phyloP scores from a whole-genome alignment of 2,113 vertebrate species.

The Pheucticus melanocephalus region DNA sequence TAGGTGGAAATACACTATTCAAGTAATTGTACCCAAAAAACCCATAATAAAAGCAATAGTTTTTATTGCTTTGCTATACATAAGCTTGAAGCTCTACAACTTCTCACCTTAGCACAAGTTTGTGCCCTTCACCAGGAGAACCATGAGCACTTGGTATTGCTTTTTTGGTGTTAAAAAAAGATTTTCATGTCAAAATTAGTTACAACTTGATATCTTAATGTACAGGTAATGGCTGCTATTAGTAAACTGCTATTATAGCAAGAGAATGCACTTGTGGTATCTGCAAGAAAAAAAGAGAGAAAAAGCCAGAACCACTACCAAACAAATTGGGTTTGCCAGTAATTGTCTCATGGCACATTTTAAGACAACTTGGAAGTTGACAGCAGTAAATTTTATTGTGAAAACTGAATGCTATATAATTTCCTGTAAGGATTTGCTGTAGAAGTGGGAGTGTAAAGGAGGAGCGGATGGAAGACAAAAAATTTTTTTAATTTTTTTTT shows the following conservation, averaged over 20 bases:
- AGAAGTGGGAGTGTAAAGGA: neutral
- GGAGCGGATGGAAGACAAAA: neutral
- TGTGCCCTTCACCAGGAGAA: neutral
- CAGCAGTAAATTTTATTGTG: neutral
- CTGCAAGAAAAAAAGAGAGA: neutral
- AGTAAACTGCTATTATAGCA: neutral
- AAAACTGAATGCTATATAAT: slow-evolving; percentile 11
- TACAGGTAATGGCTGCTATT: neutral
- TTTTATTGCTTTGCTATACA: neutral
- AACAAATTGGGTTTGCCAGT: neutral
- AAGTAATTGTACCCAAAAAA: neutral
- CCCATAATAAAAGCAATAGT: neutral
- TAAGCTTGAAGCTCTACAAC: neutral
- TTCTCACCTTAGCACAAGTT: neutral
- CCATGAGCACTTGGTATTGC: neutral
- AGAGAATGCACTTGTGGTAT: neutral
- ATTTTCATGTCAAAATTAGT: neutral
- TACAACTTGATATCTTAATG: neutral
- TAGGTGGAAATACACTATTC: neutral
- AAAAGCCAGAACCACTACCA: neutral
- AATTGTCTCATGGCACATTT: slow-evolving; percentile 16
- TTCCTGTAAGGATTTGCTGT: neutral
- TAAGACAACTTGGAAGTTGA: neutral
- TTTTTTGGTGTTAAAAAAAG: neutral
- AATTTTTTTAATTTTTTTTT: neutral